Base-by-base conservation (phyloP, 2,797 vertebrate species). In the Poeciliopsis gracilis region DNA sequence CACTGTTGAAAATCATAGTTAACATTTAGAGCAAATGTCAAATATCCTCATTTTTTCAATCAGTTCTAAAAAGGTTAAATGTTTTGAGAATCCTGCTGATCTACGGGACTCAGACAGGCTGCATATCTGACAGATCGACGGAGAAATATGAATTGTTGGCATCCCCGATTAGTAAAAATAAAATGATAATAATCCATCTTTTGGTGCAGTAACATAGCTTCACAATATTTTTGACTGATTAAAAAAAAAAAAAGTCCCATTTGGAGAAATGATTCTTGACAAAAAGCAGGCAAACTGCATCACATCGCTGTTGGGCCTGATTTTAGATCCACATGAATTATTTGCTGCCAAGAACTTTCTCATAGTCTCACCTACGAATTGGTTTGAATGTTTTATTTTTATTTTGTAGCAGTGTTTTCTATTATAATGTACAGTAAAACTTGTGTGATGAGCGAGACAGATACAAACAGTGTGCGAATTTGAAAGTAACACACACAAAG, bases 1-100 rank as follows among this genome's bases (percentile, higher is more conserved):
- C 11, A 23, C 23, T 28, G 4, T 67, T 53, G 28, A 43, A 51
- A 70, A 43, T 43, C 47, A 43, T 55, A 4, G 41, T 69, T 69
- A n/a, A 69, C 47, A 53, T 41, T 76, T 38, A 41, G 11, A 23
- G 18, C 16, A 69, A 77, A 75, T 51, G 59, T 66, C 45, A 66
- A 47, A 66, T 33, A 41, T 66, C 25, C 41, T 43, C 30, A 41
- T 59, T 28, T 11, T 67, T 25, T 67, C 8, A 41, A 67, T n/a
- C 25, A 45, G 41, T 15, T 45, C n/a, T 70, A 45, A 43, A 51
- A 43, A 47, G 74, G 74, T 46, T 67, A 15, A 28, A 75, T 33
- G 9, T 66, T 12, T 36, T 63, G 20, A 76, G 46, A 33, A 7
- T 47, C 18, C 30, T 38, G 11, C 28, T 28, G 61, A 53, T 36